Conservation (phyloP, 2,797 vertebrate genomes). For the Eutrigla gurnardus region DNA sequence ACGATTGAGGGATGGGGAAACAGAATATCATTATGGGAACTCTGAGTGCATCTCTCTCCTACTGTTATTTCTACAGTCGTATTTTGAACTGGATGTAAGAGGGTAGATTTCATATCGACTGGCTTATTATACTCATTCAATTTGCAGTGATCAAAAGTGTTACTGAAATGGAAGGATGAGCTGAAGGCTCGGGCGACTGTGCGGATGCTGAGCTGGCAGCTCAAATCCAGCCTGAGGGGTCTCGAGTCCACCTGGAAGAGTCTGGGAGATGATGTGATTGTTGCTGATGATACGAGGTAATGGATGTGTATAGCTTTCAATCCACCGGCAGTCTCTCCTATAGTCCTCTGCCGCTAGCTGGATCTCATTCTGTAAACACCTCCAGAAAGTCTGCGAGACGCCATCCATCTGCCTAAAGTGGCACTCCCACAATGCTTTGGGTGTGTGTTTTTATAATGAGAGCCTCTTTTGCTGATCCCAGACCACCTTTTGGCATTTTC, state of each 20-base stretch:
- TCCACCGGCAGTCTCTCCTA: conserved; percentile 49
- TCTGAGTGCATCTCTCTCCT: conserved; percentile 72
- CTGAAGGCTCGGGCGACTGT: conserved; percentile 60
- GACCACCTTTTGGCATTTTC: conserved; percentile 75
- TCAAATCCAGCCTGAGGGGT: conserved; percentile 59
- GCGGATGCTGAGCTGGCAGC: conserved; percentile 63
- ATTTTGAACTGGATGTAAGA: conserved; percentile 73
- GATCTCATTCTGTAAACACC: conserved; percentile 63
- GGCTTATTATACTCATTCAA: conserved; percentile 83
- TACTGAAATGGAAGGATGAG: conserved; percentile 74
- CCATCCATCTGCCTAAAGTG: conserved; percentile 53
- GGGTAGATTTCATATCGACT: conserved; percentile 82
- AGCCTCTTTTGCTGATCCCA: conserved; percentile 60
- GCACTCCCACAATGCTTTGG: conserved; percentile 49
- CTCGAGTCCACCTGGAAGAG: conserved; percentile 67
- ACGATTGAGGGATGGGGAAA: conserved; percentile 35
- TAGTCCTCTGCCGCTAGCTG: conserved; percentile 44
- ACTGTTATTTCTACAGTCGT: conserved; percentile 68
- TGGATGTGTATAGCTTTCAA: conserved; percentile 72
- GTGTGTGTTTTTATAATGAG: conserved; percentile 61
- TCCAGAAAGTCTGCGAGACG: conserved; percentile 46
- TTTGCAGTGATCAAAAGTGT: conserved; percentile 81
- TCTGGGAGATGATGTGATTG: conserved; percentile 78
- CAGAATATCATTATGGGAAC: conserved; percentile 72
- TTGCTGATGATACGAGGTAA: conserved; percentile 73